Conservation (phyloP, 2,113 vertebrate genomes). For the Hippocampus mohnikei region DNA sequence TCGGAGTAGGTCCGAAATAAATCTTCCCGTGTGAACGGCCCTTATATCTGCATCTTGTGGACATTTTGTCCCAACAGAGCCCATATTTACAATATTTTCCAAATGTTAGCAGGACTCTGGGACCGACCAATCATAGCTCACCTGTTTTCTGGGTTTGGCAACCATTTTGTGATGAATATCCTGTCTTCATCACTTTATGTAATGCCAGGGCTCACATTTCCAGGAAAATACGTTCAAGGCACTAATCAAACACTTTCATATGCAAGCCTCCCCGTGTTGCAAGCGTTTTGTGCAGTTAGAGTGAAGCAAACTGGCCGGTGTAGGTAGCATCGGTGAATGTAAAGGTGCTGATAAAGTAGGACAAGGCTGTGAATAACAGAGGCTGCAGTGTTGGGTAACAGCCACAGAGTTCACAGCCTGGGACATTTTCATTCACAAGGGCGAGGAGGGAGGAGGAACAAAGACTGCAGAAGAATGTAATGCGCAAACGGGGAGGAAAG, state of each 20-base stretch:
- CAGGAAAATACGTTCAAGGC: not conserved
- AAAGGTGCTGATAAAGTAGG: constrained; percentile 36
- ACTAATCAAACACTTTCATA: not conserved
- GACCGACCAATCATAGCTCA: too few relatives aligned
- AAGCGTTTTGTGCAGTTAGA: constrained; percentile 1
- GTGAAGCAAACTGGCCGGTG: constrained; percentile 12
- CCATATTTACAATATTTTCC: too few relatives aligned
- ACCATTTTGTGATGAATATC: too few relatives aligned
- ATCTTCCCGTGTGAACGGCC: too few relatives aligned
- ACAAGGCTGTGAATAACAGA: constrained; percentile 31
- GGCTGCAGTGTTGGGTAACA: constrained; percentile 55
- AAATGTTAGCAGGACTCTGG: too few relatives aligned
- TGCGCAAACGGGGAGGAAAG: constrained; percentile 7
- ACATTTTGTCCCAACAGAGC: too few relatives aligned
- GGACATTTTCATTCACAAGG: constrained; percentile 32
- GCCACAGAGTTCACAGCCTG: constrained; percentile 20
- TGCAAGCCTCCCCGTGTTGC: not conserved
- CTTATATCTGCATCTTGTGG: too few relatives aligned
- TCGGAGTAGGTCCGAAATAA: too few relatives aligned
- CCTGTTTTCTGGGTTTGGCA: too few relatives aligned
- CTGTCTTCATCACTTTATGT: not conserved
- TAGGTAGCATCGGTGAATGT: constrained; percentile 10
- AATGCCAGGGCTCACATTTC: not conserved
- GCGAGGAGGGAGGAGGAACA: constrained; percentile 10
- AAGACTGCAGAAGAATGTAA: constrained; percentile 15